These are phyloP conservation scores for Struthidea cinerea DNA, from an alignment of 2,113 vertebrate genomes.

Conservation along the genomic window DNA sequence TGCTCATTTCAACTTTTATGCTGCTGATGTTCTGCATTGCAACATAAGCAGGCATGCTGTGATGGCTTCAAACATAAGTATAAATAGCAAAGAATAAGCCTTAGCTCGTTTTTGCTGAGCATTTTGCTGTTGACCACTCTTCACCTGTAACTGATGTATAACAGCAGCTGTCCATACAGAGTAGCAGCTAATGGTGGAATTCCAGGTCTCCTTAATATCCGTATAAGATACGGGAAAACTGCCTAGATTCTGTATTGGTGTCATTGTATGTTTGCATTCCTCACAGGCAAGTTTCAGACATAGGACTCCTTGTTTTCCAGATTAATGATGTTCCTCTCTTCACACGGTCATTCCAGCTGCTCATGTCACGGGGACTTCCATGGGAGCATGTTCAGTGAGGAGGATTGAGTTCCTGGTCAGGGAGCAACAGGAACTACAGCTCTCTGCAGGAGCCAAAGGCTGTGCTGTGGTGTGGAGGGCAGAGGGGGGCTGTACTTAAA, in stretches of 20 bases:
- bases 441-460: neutral
- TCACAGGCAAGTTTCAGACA: neutral
- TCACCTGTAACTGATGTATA: neutral
- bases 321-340: neutral
- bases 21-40: neutral
- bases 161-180: neutral
- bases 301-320: neutral
- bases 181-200: neutral
- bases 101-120: neutral
- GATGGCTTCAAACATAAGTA: neutral
- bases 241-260: neutral
- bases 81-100: neutral
- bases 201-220: neutral
- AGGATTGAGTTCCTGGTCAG: neutral
- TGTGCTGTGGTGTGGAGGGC: neutral
- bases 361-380: neutral
- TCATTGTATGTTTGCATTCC: neutral
- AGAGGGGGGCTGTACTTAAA: neutral
- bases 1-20: neutral
- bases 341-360: neutral
- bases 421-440: neutral
- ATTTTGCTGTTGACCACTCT: neutral
- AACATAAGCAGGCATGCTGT: neutral
- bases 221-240: fast-evolving
- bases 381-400: neutral